Percentiles rank a stretch among this genome's conserved stretches.
Conservation (phyloP, 2,797 vertebrate species). For the Hippopotamyrus pictus region DNA sequence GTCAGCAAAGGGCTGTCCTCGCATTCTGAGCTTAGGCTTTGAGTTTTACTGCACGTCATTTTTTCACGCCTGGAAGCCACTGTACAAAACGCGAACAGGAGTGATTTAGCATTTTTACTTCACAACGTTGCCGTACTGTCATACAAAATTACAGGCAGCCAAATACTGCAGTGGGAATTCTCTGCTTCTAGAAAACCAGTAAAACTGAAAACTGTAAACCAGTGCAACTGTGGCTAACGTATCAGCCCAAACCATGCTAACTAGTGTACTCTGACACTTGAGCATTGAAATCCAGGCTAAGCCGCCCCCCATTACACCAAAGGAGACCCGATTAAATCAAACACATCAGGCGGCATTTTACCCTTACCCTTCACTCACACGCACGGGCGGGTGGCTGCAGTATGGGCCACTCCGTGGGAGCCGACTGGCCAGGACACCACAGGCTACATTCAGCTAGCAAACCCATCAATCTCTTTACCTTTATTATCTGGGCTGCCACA, state of each 20-base stretch:
- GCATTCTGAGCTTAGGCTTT: not conserved
- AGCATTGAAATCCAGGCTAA: not conserved
- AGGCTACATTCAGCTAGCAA: constrained; percentile 4
- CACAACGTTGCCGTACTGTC: not conserved
- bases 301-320: not conserved
- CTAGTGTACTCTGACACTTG: not conserved
- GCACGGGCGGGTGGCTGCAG: not conserved
- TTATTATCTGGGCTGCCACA: constrained; percentile 4
- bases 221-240: not conserved
- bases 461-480: constrained; percentile 4
- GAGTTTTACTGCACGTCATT: constrained; percentile 11
- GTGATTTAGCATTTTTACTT: not conserved
- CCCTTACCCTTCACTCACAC: not conserved
- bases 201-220: not conserved
- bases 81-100: not conserved
- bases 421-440: not conserved
- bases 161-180: not conserved
- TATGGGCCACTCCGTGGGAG: not conserved
- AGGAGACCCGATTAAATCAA: not conserved
- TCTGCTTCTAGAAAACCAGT: not conserved
- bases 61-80: not conserved
- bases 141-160: not conserved
- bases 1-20: constrained; percentile 6
- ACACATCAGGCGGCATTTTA: not conserved
- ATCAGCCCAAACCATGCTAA: not conserved